Evolutionary conservation across 2,888 invertebrate genomes (phyloP), one percentile per base, ranked within the genome.

Genomic region (Marronus borbonicus): DNA sequence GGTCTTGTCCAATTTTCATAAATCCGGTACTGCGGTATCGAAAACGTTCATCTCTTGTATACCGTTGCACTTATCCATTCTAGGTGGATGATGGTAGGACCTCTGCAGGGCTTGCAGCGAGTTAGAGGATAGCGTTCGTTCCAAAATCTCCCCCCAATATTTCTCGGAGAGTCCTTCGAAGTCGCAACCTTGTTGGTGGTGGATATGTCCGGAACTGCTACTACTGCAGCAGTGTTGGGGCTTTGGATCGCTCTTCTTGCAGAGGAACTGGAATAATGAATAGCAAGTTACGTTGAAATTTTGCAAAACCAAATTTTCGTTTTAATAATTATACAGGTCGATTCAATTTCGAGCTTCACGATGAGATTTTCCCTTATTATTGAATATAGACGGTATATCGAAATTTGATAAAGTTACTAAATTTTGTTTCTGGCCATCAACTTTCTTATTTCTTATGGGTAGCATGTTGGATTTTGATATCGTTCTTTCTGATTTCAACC

Each of bases 111-210:
- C 93, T 84, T 94, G 94, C 64, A 95, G 89, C 69, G 94, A 95
- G 78, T 91, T 93, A 0, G 94, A 94, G 64, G 94, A 94, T 8
- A 95, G 92, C 0, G 95, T 94, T 7, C 95, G 90, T 86, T 95
- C 95, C 82, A 95, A 89, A 84, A 95, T 95, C 89, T 95, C 95
- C 4, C 88, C 86, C 90, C 92, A 92, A 88, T 92, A 80, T 86
- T 91, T 81, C 88, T 92, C 88, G 87, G 92, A 86, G 87, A 92
- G 85, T 88, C 90, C 65, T 86, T 92, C 84, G 85, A 91, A 79
- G 88, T 91, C 85, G 90, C 92, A 86, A 82, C 91, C 62, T 88
- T 90, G 80, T 3, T 89, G 76, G 86, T 88, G 80, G 83, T 87
- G 58, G 31, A 83, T 62, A 52, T 81, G 81, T 39, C 84, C 80